Evolutionary conservation across 2,113 vertebrate genomes (phyloP).

Genomic region (Callopanchax toddi): DNA sequence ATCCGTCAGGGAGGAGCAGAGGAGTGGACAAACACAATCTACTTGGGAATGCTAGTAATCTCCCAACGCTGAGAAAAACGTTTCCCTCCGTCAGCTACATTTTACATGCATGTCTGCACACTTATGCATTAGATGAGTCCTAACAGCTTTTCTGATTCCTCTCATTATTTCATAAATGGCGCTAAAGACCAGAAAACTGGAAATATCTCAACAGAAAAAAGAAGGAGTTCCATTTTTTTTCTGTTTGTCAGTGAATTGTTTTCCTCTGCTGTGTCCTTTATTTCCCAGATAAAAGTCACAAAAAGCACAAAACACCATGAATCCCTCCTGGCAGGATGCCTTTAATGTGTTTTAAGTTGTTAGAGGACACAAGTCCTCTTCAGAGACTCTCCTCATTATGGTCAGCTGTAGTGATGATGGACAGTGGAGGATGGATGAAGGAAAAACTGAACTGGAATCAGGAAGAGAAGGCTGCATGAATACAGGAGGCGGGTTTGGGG

Average conservation of each 20-base stretch:
- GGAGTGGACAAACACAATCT: slow-evolving; percentile 44
- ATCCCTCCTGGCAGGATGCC: slow-evolving; percentile 17
- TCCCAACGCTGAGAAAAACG: slow-evolving; percentile 8
- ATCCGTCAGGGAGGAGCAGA: slow-evolving; percentile 12
- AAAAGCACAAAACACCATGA: too few relatives aligned
- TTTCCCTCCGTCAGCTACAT: slow-evolving; percentile 17
- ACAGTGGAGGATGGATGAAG: slow-evolving; percentile 23
- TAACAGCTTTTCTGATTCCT: background rate
- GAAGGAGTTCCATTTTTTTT: background rate
- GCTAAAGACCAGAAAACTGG: background rate
- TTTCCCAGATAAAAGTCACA: slow-evolving; percentile 1
- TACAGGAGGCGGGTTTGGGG: slow-evolving; percentile 1
- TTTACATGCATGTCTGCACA: slow-evolving; percentile 9
- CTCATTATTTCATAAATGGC: too few relatives aligned
- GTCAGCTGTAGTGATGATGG: slow-evolving; percentile 35
- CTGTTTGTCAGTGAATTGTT: too few relatives aligned
- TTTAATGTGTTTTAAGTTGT: background rate
- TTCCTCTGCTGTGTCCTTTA: background rate
- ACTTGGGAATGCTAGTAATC: slow-evolving; percentile 28
- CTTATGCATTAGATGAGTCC: slow-evolving; percentile 8
- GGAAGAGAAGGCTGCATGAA: slow-evolving; percentile 28
- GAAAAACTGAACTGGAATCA: background rate
- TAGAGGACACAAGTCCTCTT: slow-evolving; percentile 12
- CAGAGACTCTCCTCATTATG: slow-evolving; percentile 47
- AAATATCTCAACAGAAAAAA: background rate